Base-by-base conservation (phyloP, 30 jellyfish, hydroid and myxozoan species). In the Catostylus mosaicus region DNA sequence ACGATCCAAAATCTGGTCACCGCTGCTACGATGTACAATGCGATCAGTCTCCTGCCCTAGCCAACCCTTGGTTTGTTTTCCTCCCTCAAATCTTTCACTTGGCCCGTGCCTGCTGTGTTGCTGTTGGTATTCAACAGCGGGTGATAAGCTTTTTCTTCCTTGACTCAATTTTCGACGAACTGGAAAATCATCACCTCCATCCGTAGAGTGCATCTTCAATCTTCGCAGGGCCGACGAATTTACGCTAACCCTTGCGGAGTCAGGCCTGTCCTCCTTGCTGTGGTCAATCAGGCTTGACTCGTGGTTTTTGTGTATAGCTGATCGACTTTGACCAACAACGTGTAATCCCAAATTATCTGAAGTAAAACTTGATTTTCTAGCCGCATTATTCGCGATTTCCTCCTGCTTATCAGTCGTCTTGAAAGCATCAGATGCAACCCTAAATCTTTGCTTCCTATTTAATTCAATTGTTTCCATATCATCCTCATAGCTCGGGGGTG, bases 271-370 rank as follows among this genome's bases (percentile, higher is more conserved):
- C 71, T 70, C 86, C 75, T 72, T 82, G 30, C 37, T 82, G 92
- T 82, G 92, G 92, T 82, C 92, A 82, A 27, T 82, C 65, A 40
- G 86, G 73, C 83, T 82, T 69, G 83, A 46, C 82, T 68, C 92
- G 92, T 72, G 92, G 92, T 74, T 69, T 69, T 67, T 82, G 86
- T 50, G 71, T 82, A 47, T 73, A 82, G 30, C 92, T 40, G 83
- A 60, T 74, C 85, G 85, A 70, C 78, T 62, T 36, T 82, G 92
- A 30, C 79, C 77, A 59, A 61, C 74, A 45, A 35, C 67, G 67
- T 22, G 77, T 77, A 77, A 77, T 77, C 86, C 82, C 34, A 70
- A 38, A 23, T 51, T 57, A 37, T 69, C 86, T 46, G 86, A 82
- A 54, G 36, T 26, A 23, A 82, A 68, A 74, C 80, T 82, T 31